Percentiles rank a stretch among this genome's conserved stretches.
phyloP scores from a whole-genome alignment of 2,113 vertebrate species.

The Istiophorus platypterus region DNA sequence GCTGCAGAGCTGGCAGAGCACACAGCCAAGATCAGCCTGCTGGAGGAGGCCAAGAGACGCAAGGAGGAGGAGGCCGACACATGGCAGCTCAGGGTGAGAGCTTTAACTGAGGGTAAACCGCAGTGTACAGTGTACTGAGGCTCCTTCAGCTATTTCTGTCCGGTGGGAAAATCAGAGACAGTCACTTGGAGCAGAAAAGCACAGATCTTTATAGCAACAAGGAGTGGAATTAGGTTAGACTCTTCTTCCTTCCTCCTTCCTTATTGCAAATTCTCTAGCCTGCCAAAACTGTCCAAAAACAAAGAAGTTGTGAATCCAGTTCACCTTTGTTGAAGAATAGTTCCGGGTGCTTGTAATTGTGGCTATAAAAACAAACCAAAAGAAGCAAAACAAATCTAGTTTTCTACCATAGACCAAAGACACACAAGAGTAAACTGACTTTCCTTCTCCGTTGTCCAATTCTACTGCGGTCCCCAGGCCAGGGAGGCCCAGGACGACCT shows the following conservation, averaged over 20 bases:
- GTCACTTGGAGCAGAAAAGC: neutral
- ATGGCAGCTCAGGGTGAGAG: conserved; percentile 92
- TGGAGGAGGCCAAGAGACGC: conserved; percentile 90
- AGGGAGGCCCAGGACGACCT: conserved; percentile 91
- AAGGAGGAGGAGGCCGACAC: conserved; percentile 92
- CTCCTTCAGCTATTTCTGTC: conserved; percentile 6
- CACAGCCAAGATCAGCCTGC: conserved; percentile 89
- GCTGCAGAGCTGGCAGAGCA: conserved; percentile 92
- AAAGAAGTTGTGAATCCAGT: neutral
- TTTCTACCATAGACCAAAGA: neutral
- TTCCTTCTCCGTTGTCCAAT: neutral
- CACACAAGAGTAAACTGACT: neutral
- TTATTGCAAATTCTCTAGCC: neutral
- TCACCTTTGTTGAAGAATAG: neutral
- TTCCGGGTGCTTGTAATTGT: neutral
- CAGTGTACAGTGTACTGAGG: neutral
- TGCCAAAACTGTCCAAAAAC: neutral
- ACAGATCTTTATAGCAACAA: neutral
- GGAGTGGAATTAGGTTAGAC: neutral
- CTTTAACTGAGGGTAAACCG: neutral
- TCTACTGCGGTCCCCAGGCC: conserved; percentile 82
- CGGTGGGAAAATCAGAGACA: neutral
- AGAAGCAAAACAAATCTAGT: neutral
- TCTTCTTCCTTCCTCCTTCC: neutral
- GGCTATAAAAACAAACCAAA: neutral